These are phyloP conservation scores for Campylorhamphus procurvoides DNA, from an alignment of 2,113 vertebrate species.

Conservation along the genomic window DNA sequence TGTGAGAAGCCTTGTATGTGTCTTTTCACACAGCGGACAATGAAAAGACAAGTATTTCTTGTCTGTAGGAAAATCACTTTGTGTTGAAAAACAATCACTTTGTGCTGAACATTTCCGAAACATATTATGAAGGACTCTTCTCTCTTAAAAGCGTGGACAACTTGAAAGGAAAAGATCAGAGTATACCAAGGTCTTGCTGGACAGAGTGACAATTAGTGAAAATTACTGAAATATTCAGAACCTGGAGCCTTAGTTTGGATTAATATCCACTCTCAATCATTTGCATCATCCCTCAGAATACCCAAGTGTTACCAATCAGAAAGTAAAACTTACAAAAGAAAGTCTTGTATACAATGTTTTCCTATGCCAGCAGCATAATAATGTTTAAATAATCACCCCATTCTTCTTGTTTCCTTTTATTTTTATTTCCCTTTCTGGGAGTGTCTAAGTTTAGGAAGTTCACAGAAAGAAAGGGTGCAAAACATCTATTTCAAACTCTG, in stretches of 20 bases:
- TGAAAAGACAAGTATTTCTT: neutral
- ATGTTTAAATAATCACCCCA: neutral
- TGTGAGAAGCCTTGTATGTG: neutral
- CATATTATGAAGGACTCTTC: neutral
- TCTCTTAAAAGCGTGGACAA: neutral
- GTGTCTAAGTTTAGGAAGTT: neutral
- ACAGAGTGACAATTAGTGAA: neutral
- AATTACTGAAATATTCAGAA: neutral
- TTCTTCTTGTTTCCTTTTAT: neutral
- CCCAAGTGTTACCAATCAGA: neutral
- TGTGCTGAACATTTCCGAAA: neutral
- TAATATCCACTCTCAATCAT: neutral
- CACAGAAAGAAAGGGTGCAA: neutral
- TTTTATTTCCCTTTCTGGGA: neutral
- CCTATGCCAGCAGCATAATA: neutral
- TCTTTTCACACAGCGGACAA: neutral
- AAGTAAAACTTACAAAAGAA: neutral
- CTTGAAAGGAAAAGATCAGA: neutral
- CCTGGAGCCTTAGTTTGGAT: neutral
- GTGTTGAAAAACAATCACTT: neutral
- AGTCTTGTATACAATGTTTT: neutral
- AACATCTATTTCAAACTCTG: neutral
- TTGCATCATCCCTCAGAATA: neutral
- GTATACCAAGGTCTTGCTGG: neutral
- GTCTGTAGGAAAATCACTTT: neutral